Evolutionary conservation across 2,113 vertebrate genomes (phyloP).

Genomic region (Xenus cinereus): DNA sequence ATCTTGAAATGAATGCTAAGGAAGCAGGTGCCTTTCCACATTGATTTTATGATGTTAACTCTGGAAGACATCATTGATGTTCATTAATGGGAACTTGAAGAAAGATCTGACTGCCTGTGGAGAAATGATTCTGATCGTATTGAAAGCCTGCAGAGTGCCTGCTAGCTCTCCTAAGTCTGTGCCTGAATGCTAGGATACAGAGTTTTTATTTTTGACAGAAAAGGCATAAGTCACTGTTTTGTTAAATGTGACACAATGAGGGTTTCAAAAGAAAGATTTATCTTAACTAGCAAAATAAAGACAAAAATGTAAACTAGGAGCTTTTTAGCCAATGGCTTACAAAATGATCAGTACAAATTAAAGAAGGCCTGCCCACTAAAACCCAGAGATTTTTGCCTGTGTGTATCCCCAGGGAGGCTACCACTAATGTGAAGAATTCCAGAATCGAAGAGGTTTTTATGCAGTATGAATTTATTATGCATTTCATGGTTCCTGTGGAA

Average conservation of each 20-base stretch:
- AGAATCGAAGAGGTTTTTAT: background rate
- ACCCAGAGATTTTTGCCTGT: background rate
- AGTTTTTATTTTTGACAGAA: background rate
- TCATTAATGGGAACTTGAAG: background rate
- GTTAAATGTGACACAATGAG: background rate
- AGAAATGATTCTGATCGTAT: background rate
- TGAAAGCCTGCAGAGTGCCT: background rate
- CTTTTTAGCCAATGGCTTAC: background rate
- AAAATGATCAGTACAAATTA: background rate
- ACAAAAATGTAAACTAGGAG: background rate
- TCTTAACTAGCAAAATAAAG: background rate
- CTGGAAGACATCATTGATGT: background rate
- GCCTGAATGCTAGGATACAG: background rate
- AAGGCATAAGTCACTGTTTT: background rate
- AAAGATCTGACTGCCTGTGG: background rate
- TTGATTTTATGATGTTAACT: background rate
- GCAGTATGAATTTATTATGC: background rate
- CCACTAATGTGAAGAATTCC: background rate
- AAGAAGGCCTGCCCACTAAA: background rate
- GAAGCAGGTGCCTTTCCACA: background rate
- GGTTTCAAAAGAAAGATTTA: background rate
- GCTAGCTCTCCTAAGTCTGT: background rate
- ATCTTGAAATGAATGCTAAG: background rate
- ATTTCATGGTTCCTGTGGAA: constrained; percentile 1
- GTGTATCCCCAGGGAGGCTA: background rate